Percentiles rank a stretch among this genome's conserved stretches.
These are phyloP conservation scores for Erythrocercus mccallii DNA, from an alignment of 2,113 vertebrate genomes.

Conservation along the genomic window DNA sequence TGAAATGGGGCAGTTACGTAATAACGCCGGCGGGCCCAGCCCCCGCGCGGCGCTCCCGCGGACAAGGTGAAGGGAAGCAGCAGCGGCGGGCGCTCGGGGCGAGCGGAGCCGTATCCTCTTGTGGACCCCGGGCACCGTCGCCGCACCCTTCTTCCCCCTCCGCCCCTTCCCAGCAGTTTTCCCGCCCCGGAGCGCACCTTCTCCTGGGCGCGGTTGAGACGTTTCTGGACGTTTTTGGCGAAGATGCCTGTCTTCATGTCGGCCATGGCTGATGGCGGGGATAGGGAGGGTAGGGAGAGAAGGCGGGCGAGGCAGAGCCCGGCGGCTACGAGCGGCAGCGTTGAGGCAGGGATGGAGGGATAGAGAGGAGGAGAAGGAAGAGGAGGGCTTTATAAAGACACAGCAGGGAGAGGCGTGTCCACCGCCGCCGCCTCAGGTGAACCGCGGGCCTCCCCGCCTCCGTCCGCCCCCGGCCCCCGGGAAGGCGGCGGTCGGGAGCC, in stretches of 20 bases:
- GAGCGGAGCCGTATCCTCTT: neutral
- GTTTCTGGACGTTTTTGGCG: conserved; percentile 97
- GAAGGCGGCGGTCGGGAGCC: accelerated
- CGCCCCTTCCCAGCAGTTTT: neutral
- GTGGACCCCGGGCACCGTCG: neutral
- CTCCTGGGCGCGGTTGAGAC: conserved; percentile 91
- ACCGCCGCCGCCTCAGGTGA: neutral
- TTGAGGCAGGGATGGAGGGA: neutral
- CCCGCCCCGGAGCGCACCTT: conserved; percentile 77
- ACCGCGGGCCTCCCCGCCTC: neutral
- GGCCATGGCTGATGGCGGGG: conserved; percentile 83
- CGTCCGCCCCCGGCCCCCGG: too few species aligned
- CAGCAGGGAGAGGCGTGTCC: neutral
- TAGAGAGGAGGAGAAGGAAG: neutral
- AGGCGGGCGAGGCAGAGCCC: neutral
- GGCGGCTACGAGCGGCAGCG: neutral
- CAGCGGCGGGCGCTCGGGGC: neutral
- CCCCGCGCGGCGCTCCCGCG: neutral
- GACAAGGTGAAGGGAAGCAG: neutral
- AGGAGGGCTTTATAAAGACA: neutral
- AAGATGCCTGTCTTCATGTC: conserved; percentile 96
- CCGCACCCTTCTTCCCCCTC: neutral
- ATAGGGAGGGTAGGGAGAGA: neutral
- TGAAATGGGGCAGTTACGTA: neutral
- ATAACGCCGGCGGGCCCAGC: neutral